These are phyloP conservation scores for Phorcus lineatus DNA, from an alignment of 2,888 invertebrate genomes.

Conservation along the genomic window DNA sequence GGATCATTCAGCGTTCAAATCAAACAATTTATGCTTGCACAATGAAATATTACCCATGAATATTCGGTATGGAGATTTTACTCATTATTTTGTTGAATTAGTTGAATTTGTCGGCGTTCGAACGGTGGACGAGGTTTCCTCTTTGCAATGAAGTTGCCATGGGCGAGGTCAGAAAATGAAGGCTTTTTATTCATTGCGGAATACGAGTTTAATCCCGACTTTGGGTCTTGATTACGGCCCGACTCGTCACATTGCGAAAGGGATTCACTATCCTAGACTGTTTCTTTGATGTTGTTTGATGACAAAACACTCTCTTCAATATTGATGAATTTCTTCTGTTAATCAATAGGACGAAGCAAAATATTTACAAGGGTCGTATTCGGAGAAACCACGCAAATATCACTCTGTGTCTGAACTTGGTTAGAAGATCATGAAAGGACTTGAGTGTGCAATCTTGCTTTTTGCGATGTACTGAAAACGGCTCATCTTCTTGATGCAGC, in stretches of 20 bases:
- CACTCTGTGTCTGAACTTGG: too few species aligned
- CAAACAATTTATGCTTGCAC: background rate
- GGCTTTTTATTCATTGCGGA: conserved; percentile 7
- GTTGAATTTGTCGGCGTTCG: conserved; percentile 20
- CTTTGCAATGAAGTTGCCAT: background rate
- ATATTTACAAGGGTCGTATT: conserved; percentile 12
- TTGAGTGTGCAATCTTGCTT: too few species aligned
- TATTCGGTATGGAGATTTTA: conserved; percentile 1
- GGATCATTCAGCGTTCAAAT: background rate
- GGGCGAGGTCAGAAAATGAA: background rate
- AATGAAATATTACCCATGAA: conserved; percentile 17
- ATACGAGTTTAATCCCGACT: conserved; percentile 4
- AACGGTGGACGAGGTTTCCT: background rate
- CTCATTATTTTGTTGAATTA: conserved; percentile 14
- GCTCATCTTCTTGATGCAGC: too few species aligned
- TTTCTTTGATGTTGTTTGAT: conserved; percentile 21
- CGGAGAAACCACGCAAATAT: background rate
- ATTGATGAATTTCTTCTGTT: conserved; percentile 12
- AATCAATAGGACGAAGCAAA: conserved; percentile 1
- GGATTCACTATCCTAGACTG: background rate
- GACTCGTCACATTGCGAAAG: background rate
- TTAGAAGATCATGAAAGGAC: too few species aligned
- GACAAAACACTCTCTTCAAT: conserved; percentile 18
- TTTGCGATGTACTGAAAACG: too few species aligned
- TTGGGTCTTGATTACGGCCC: background rate